These are phyloP conservation scores for Luehdorfia chinensis DNA, from an alignment of 1,140 invertebrate genomes.

Conservation along the genomic window DNA sequence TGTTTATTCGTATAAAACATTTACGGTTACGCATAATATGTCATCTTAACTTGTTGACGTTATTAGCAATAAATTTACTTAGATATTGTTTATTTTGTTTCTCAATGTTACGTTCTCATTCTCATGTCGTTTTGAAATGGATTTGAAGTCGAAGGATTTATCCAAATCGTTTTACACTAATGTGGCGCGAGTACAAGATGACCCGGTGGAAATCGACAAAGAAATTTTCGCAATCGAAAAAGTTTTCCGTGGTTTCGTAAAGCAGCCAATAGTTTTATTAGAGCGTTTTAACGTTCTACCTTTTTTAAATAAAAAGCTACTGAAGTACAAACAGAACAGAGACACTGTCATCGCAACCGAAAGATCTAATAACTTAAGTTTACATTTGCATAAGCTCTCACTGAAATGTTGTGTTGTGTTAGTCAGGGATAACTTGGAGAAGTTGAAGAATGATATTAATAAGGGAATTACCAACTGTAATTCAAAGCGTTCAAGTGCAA, in stretches of 20 bases:
- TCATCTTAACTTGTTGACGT: too few relatives aligned
- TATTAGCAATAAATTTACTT: too few relatives aligned
- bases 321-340: slow-evolving; percentile 3
- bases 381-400: slow-evolving; percentile 14
- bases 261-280: slow-evolving; percentile 36
- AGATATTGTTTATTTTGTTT: too few relatives aligned
- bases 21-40: too few relatives aligned
- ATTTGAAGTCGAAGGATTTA: too few relatives aligned
- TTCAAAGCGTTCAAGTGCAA: too few relatives aligned
- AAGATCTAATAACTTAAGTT: neutral
- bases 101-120: too few relatives aligned
- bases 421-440: slow-evolving; percentile 34
- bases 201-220: neutral
- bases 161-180: too few relatives aligned
- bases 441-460: slow-evolving; percentile 22
- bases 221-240: slow-evolving; percentile 28
- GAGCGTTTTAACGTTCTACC: slow-evolving; percentile 42
- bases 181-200: too few relatives aligned
- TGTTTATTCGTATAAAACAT: too few relatives aligned
- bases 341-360: neutral
- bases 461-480: too few relatives aligned
- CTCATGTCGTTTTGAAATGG: too few relatives aligned
- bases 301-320: slow-evolving; percentile 29
- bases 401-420: slow-evolving; percentile 35
- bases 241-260: slow-evolving; percentile 45